Evolutionary conservation across 2,888 invertebrate species (phyloP).

Genomic region (Metellina segmentata): DNA sequence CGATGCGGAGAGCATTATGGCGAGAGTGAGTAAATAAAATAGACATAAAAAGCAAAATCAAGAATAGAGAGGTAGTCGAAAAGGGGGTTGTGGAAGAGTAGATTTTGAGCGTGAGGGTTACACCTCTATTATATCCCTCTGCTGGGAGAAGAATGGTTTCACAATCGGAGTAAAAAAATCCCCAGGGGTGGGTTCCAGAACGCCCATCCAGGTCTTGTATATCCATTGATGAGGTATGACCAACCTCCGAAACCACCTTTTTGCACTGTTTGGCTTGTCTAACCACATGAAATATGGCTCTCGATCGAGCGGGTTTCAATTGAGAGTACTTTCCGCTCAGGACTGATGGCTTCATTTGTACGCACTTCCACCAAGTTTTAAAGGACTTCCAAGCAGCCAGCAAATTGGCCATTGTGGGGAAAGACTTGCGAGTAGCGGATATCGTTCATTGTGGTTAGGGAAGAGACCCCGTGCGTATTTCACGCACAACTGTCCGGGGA

Average conservation of each 20-base stretch:
- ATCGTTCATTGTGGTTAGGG: constrained; percentile 31
- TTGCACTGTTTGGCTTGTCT: constrained; percentile 63
- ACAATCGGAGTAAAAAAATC: constrained; percentile 51
- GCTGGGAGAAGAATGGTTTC: constrained; percentile 52
- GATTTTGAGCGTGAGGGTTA: constrained; percentile 72
- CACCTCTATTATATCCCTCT: constrained; percentile 69
- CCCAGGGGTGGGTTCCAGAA: constrained; percentile 44
- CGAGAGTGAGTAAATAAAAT: constrained; percentile 29
- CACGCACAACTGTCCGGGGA: constrained; percentile 51
- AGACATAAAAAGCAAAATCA: constrained; percentile 6
- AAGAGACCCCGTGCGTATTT: constrained; percentile 24
- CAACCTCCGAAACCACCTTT: constrained; percentile 55
- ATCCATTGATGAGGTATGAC: constrained; percentile 71
- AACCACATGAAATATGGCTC: constrained; percentile 70
- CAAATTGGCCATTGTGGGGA: constrained; percentile 72
- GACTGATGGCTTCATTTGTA: constrained; percentile 73
- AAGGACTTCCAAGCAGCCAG: constrained; percentile 65
- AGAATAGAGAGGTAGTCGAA: constrained; percentile 28
- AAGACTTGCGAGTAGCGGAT: not conserved
- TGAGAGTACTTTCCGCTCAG: constrained; percentile 23
- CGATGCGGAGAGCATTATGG: constrained; percentile 48
- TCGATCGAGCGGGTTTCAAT: constrained; percentile 72
- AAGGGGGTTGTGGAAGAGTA: constrained; percentile 51
- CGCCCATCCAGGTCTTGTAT: constrained; percentile 73
- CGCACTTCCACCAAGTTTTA: constrained; percentile 3